These are phyloP conservation scores for Argyra leucocephala DNA, from an alignment of 2,888 invertebrate genomes.

Conservation along the genomic window DNA sequence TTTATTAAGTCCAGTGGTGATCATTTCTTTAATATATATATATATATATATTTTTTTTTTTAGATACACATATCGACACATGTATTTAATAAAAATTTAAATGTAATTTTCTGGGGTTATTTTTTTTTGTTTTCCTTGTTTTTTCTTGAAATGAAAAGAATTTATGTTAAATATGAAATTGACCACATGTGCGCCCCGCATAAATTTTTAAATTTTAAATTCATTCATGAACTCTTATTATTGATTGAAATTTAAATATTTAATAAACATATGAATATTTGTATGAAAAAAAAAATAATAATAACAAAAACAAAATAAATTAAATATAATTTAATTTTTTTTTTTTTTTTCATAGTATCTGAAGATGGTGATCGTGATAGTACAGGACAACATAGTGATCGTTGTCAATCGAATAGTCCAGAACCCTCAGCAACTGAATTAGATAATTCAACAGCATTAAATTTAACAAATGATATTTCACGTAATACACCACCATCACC, in stretches of 20 bases:
- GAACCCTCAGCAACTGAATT: constrained; percentile 27
- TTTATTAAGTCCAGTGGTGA: constrained; percentile 2
- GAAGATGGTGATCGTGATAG: constrained; percentile 41
- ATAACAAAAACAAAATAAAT: too few species aligned
- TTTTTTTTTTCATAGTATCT: constrained; percentile 30
- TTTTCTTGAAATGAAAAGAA: background rate
- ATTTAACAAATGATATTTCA: constrained; percentile 39
- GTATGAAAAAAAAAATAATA: too few species aligned
- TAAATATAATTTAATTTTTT: too few species aligned
- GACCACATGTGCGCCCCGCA: constrained; percentile 3
- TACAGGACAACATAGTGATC: constrained; percentile 39
- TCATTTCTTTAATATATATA: background rate
- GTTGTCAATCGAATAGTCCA: constrained; percentile 40
- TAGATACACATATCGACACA: too few species aligned
- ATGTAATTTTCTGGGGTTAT: too few species aligned
- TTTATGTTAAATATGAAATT: background rate
- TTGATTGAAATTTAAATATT: constrained; percentile 3
- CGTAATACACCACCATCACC: constrained; percentile 37
- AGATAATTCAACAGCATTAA: constrained; percentile 36
- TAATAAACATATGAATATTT: background rate
- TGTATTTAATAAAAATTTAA: too few species aligned
- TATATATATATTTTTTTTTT: background rate
- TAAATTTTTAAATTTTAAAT: background rate
- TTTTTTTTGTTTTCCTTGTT: background rate
- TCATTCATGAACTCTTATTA: background rate